These are phyloP conservation scores for Aleiodes testaceus DNA, from an alignment of 2,888 invertebrate genomes.

Conservation along the genomic window DNA sequence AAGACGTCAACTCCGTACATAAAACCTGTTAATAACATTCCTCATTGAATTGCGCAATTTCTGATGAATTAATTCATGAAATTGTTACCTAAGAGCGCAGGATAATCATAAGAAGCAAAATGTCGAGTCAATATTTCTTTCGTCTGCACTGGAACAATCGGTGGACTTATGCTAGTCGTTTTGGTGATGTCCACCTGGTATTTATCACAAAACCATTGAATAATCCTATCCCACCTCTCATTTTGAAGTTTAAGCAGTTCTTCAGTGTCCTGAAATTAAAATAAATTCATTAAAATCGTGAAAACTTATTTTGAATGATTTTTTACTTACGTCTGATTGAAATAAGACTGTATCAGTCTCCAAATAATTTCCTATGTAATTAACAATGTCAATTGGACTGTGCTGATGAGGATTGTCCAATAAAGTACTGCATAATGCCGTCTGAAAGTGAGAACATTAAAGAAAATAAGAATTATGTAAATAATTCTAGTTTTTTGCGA, in stretches of 20 bases:
- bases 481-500: neutral
- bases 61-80: neutral
- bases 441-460: conserved; percentile 75
- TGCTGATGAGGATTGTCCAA: conserved; percentile 93
- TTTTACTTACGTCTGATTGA: conserved; percentile 79
- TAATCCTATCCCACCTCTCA: conserved; percentile 90
- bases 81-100: conserved; percentile 84
- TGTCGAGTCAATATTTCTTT: conserved; percentile 82
- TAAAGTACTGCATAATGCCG: conserved; percentile 90
- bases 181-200: conserved; percentile 83
- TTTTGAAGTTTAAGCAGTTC: conserved; percentile 85
- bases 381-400: conserved; percentile 83
- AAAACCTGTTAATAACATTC: conserved; percentile 77
- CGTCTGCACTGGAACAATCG: conserved; percentile 79
- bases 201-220: conserved; percentile 91
- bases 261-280: conserved; percentile 58
- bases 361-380: conserved; percentile 85
- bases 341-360: conserved; percentile 89
- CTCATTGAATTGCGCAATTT: no score
- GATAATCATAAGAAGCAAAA: conserved; percentile 86
- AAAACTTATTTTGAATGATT: conserved; percentile 42
- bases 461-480: conserved; percentile 50
- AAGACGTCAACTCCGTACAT: conserved; percentile 90
- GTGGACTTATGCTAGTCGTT: conserved; percentile 82
- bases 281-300: conserved; percentile 25